Base-by-base conservation (phyloP, 2,888 invertebrate species). In the Heliconius charithonia region DNA sequence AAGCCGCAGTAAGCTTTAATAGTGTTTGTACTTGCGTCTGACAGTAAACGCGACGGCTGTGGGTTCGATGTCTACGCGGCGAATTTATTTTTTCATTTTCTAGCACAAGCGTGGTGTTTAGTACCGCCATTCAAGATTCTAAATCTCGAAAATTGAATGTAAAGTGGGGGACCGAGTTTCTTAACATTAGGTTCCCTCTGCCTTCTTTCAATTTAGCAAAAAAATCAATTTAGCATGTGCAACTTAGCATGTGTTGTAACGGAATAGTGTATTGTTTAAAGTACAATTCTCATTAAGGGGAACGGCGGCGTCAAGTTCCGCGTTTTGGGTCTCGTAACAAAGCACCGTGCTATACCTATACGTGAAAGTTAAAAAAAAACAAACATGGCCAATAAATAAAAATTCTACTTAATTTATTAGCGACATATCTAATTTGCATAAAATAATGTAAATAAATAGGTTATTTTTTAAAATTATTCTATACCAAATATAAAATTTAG, bases 341-440 rank as follows among this genome's bases (percentile, higher is more conserved):
- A 51, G 19, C 7, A 51, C 7, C 19, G 2, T 19, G 51, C 19
- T 22, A 19, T 22, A 22, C 12, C 22, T 59, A 59, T n/a, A 12
- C n/a, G 63, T 29, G 63, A 63, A 63, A 63, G 2, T 63, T 29
- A 0, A 29, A 29, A 29, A 25, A 37, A 12, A 67, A 37, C 2
- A 67, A 66, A 66, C 2, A n/a, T 41, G 41, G 16, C 16, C 12
- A 25, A n/a, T 67, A 92, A 90, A 92, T 93, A 93, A 91, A 37
- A 91, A 89, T 90, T 89, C 84, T 83, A 88, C 86, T 86, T 84
- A 81, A 81, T 78, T 41, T 62, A 75, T 67, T 69, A 62, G 27
- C 45, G 65, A 51, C 71, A 32, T 22, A 63, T 51, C 32, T 25
- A 3, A 70, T 62, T 72, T 32, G 27, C 56, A 72, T 51, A 72